Conservation (phyloP, 2,888 invertebrate genomes). For the Rhimphoctona megacephalus region DNA sequence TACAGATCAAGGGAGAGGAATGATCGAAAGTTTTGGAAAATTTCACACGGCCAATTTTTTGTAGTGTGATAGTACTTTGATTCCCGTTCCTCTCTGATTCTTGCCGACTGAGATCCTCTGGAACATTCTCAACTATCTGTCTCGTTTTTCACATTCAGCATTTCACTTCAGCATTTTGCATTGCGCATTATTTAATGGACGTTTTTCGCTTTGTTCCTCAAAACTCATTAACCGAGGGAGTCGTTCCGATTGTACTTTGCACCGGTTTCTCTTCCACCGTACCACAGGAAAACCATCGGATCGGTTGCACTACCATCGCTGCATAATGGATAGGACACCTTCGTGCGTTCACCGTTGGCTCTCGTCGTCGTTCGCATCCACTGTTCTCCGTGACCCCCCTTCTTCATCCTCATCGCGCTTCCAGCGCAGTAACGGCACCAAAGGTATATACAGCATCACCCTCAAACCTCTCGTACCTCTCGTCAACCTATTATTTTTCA, state of each 20-base stretch:
- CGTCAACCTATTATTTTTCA: slow-evolving; percentile 82
- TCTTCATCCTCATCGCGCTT: slow-evolving; percentile 48
- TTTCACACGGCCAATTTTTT: slow-evolving; percentile 2
- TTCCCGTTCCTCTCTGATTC: neutral
- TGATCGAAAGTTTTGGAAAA: slow-evolving; percentile 46
- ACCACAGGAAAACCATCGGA: slow-evolving; percentile 76
- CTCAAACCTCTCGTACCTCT: slow-evolving; percentile 70
- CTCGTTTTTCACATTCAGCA: slow-evolving; percentile 63
- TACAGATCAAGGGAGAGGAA: neutral
- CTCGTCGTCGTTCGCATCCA: slow-evolving; percentile 64
- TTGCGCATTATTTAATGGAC: slow-evolving; percentile 83
- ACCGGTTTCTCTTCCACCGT: slow-evolving; percentile 72
- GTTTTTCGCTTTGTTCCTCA: slow-evolving; percentile 83
- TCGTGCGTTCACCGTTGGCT: slow-evolving; percentile 65
- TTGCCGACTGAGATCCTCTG: slow-evolving; percentile 19
- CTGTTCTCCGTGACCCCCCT: slow-evolving; percentile 63
- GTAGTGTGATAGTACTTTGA: slow-evolving; percentile 10
- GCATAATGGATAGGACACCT: slow-evolving; percentile 83
- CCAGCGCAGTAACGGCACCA: slow-evolving; percentile 19
- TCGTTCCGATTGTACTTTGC: slow-evolving; percentile 82
- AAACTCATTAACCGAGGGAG: slow-evolving; percentile 82
- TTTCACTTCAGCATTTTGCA: slow-evolving; percentile 76
- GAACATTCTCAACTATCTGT: slow-evolving; percentile 25
- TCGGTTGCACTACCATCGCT: slow-evolving; percentile 79
- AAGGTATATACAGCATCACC: slow-evolving; percentile 29